Conservation (phyloP, 2,113 vertebrate species). For the Melanotaenia duboulayi region DNA sequence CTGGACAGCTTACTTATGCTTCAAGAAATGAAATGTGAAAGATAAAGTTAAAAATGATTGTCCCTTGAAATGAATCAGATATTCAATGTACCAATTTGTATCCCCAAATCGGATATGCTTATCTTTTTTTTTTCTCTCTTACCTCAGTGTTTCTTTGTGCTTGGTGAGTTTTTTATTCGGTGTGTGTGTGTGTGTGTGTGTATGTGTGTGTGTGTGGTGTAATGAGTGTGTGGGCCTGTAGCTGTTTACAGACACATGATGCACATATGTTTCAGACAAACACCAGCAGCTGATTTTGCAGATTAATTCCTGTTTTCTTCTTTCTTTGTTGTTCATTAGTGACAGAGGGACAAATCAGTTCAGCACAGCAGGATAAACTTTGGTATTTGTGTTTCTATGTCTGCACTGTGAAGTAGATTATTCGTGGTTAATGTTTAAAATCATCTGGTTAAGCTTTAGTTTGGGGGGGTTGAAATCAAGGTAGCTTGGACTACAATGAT, state of each 20-base stretch:
- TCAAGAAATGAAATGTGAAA: neutral
- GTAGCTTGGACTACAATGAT: neutral
- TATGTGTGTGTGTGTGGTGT: no score
- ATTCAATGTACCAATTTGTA: slow-evolving; percentile 9
- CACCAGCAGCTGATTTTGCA: slow-evolving; percentile 20
- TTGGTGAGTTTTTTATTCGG: neutral
- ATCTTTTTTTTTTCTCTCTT: neutral
- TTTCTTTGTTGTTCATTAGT: slow-evolving; percentile 34
- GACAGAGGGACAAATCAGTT: slow-evolving; percentile 10
- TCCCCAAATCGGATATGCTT: neutral
- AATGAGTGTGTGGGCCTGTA: neutral
- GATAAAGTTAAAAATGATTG: neutral
- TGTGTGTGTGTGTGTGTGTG: no score
- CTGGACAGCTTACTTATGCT: neutral
- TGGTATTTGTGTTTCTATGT: neutral
- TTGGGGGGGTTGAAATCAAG: neutral
- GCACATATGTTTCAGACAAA: slow-evolving; percentile 5
- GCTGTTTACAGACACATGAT: neutral
- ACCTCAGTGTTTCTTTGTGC: slow-evolving; percentile 4
- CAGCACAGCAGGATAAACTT: neutral
- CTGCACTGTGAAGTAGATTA: slow-evolving; percentile 1
- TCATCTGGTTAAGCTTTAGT: slow-evolving; percentile 12
- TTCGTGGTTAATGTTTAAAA: neutral
- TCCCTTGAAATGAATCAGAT: neutral
- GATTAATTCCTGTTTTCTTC: slow-evolving; percentile 25